Evolutionary conservation across 2,797 vertebrate species (phyloP).

Genomic region (Miichthys miiuy): DNA sequence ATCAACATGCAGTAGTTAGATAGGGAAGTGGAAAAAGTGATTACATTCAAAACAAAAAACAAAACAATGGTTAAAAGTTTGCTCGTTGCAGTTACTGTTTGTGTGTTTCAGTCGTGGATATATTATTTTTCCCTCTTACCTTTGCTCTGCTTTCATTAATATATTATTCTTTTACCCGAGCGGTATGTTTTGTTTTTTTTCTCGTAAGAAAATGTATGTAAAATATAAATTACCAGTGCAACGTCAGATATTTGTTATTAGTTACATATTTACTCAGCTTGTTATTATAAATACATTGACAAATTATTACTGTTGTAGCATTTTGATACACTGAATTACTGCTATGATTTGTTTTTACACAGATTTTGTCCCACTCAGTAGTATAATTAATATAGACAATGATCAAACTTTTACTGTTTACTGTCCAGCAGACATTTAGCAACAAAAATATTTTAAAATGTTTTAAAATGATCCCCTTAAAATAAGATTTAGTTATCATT

Average conservation of each 20-base stretch:
- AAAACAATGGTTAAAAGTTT: neutral
- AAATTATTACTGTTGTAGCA: neutral
- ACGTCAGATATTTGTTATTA: neutral
- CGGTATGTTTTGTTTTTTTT: neutral
- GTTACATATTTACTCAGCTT: neutral
- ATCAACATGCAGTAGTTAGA: neutral
- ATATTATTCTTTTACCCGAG: neutral
- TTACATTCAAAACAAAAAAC: neutral
- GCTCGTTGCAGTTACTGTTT: neutral
- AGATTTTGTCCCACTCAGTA: no score
- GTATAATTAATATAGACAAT: no score
- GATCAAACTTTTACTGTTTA: neutral
- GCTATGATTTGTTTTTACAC: no score
- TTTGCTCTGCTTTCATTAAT: neutral
- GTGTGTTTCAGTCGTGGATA: neutral
- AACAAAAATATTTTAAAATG: neutral
- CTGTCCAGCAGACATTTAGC: neutral
- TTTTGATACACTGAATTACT: no score
- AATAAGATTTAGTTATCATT: neutral
- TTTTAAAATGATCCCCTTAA: neutral
- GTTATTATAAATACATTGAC: neutral
- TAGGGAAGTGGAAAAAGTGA: neutral
- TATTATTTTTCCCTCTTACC: neutral
- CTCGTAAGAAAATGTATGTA: neutral
- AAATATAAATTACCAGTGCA: neutral